Base-by-base conservation (phyloP, 1,140 invertebrate species). In the Rhynchophorus ferrugineus region DNA sequence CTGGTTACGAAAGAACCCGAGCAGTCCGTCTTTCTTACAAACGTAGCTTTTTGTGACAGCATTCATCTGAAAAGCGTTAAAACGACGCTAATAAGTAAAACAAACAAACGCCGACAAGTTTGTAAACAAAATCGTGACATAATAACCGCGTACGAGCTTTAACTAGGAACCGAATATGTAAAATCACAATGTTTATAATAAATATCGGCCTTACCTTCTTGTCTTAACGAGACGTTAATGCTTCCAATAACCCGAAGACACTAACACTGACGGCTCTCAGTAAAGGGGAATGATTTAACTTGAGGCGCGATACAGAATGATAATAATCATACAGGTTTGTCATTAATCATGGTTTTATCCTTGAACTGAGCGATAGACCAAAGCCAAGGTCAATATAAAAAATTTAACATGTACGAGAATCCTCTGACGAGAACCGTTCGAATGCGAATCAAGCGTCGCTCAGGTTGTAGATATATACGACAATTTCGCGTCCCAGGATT, bases 41-140 rank as follows among this genome's bases (percentile, higher is more conserved):
- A 37, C 21, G 24, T 14, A 16, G 20, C 8, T 36, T 17, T 46
- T 6, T n/a, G 2, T n/a, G 16, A 16, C 38, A 9, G 51, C 16
- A 34, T 51, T 49, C 52, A 47, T 54, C 48, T 49, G 37, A 46
- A 51, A 51, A n/a, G n/a, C n/a, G n/a, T n/a, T n/a, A n/a, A n/a
- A n/a, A n/a, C n/a, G n/a, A n/a, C n/a, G n/a, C n/a, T n/a, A n/a
- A n/a, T n/a, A n/a, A n/a, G n/a, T n/a, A n/a, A n/a, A n/a, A n/a
- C n/a, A n/a, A n/a, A n/a, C n/a, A n/a, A n/a, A n/a, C n/a, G n/a
- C n/a, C n/a, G n/a, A n/a, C n/a, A n/a, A n/a, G n/a, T n/a, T n/a
- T n/a, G n/a, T n/a, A n/a, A n/a, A n/a, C n/a, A n/a, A n/a, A n/a
- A n/a, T n/a, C n/a, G n/a, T n/a, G n/a, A n/a, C n/a, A n/a, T n/a